Base-by-base conservation (phyloP, 1,140 invertebrate species). In the Whitmania pigra region DNA sequence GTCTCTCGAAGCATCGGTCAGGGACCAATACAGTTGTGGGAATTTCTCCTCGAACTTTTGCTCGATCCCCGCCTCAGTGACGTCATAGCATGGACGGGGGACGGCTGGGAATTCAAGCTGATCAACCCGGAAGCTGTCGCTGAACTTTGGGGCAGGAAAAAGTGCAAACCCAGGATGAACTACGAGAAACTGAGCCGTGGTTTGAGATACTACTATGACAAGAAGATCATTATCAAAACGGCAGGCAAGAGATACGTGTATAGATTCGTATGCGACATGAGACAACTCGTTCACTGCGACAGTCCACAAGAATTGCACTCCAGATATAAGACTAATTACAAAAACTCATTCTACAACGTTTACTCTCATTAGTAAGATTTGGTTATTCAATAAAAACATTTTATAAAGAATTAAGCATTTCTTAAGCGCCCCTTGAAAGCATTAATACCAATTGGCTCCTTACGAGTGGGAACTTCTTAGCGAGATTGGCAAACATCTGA, bases 101-200 rank as follows among this genome's bases (percentile, higher is more conserved):
- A 97, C 80, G 94, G 93, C 67, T 97, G 94, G 94, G 94, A 97
- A 82, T 97, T 97, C 83, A 97, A 97, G 81, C 85, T 98, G 20
- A 94, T 93, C 15, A 94, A 97, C 83, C 94, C 94, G 0, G 94
- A 97, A 83, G 94, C 97, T 84, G 94, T 97, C 43, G 94, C 94
- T 0, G 85, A 93, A 73, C 88, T 93, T 69, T 98, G 94, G 94
- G 94, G 94, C 31, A 90, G 95, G 67, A 87, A 94, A 17, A 97
- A 97, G 82, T 97, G 97, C 82, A 97, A 97, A 83, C 94, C 94
- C 31, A 97, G 97, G 83, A 97, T 98, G 93, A 97, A 97, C 83
- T 97, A 98, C 80, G 94, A 97, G 83, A 97, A 97, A 79, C 83
- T 98, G 72, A 94, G 91, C 74, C 89, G 94, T 31, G 94, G 93